Base-by-base conservation (phyloP, 2,797 vertebrate genomes). In the Sphaeramia orbicularis region DNA sequence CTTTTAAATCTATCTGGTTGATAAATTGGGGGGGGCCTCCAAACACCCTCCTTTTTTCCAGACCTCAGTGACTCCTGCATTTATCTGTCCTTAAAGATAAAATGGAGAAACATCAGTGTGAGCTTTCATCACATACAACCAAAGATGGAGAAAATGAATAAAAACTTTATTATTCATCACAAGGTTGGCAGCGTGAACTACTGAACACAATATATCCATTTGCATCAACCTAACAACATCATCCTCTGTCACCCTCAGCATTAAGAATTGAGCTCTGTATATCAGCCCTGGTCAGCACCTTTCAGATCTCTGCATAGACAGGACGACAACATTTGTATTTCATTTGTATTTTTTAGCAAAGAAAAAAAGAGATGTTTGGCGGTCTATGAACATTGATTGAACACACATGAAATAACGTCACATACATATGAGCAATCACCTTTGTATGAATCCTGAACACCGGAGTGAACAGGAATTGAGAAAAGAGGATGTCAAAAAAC, bases 121-220 rank as follows among this genome's bases (percentile, higher is more conserved):
- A 75, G 67, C 59, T 64, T 80, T 77, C 80, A 40, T 71, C 73
- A 65, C 70, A 78, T 72, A 57, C 56, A 77, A 60, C 13, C 64
- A 64, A 52, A 80, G 81, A 88, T 78, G 83, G 76, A 86, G 54
- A 83, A 87, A 89, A 81, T 76, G 77, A 89, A 83, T 73, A 79
- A 55, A 13, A 80, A 75, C 76, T 92, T 86, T 92, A 93, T 94
- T 90, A 94, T 93, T 94, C 70, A 92, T 92, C 83, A 86, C 70
- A 65, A 79, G 67, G 77, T 81, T 81, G 83, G 79, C 85, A 84
- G 71, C 54, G 67, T 67, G 78, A 90, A 78, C 58, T 74, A 56
- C 74, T 69, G 74, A 93, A 94, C 91, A 94, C 87, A 91, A 88
- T 90, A 87, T 94, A 86, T 93, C 93, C 93, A 94, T 93, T 93